Percentiles rank a stretch among this genome's conserved stretches.
These are phyloP conservation scores for Anseranas semipalmata DNA, from an alignment of 2,113 vertebrate genomes.

Conservation along the genomic window DNA sequence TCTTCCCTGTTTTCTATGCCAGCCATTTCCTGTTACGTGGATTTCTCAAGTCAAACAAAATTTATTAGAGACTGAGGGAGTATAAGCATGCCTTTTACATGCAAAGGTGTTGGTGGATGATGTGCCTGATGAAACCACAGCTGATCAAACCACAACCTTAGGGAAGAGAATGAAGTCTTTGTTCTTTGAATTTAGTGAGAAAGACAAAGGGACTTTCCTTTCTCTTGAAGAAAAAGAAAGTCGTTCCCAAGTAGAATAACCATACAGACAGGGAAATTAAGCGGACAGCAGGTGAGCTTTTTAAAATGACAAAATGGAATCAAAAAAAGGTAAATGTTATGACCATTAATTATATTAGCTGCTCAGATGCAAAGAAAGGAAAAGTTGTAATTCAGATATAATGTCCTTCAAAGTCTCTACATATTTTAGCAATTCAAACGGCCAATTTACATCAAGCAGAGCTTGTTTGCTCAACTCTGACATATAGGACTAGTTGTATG, in stretches of 20 bases:
- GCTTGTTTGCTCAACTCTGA: neutral
- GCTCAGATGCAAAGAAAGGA: neutral
- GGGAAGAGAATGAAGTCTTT: neutral
- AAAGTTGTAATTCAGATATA: neutral
- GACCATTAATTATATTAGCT: neutral
- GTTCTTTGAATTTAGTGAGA: neutral
- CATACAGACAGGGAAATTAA: neutral
- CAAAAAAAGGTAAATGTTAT: neutral
- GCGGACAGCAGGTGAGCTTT: neutral
- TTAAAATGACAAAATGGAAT: neutral
- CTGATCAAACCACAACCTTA: neutral
- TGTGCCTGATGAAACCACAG: neutral
- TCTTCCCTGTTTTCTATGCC: neutral
- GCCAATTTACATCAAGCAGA: neutral
- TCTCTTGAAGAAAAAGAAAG: neutral
- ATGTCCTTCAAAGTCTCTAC: neutral
- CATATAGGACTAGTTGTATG: neutral
- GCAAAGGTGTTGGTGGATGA: neutral
- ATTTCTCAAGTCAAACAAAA: neutral
- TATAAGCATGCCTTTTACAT: neutral
- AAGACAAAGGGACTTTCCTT: neutral
- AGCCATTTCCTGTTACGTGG: neutral
- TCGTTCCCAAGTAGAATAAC: neutral
- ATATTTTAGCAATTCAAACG: neutral
- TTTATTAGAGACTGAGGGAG: neutral